phyloP scores from a whole-genome alignment of 2,113 vertebrate genomes.

The Calyptomena viridis region DNA sequence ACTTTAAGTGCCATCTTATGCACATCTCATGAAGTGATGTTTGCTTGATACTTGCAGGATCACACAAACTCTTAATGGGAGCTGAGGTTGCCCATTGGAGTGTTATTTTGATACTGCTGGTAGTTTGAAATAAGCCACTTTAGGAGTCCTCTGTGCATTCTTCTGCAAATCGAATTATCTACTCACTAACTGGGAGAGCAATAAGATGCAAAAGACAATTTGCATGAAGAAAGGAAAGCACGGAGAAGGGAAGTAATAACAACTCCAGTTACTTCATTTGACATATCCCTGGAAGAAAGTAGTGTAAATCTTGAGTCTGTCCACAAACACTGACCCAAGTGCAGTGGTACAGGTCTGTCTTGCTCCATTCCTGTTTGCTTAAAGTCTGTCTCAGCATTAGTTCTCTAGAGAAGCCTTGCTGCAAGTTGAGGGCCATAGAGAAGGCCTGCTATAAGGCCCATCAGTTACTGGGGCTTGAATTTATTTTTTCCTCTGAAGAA shows the following conservation, averaged over 20 bases:
- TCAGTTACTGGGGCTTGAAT: not conserved
- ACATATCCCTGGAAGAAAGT: not conserved
- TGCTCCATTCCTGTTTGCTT: not conserved
- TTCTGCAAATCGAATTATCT: constrained; percentile 37
- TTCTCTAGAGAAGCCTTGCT: not conserved
- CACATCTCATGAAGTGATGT: not conserved
- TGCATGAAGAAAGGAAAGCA: not conserved
- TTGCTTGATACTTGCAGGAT: not conserved
- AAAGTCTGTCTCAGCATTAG: not conserved
- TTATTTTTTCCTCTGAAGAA: not conserved
- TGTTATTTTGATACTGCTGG: not conserved
- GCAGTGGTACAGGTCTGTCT: not conserved
- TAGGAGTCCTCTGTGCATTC: not conserved
- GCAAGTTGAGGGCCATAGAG: too few relatives aligned
- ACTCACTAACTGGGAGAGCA: not conserved
- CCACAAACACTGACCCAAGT: not conserved
- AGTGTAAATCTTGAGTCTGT: not conserved
- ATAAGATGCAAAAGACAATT: not conserved
- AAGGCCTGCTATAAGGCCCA: not conserved
- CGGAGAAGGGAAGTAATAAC: not conserved
- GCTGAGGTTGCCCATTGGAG: not conserved
- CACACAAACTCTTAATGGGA: not conserved
- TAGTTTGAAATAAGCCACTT: not conserved
- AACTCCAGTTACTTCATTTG: not conserved
- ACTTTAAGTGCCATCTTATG: not conserved